These are phyloP conservation scores for Capitulum mitella DNA, from an alignment of 2,888 invertebrate species.

Conservation along the genomic window DNA sequence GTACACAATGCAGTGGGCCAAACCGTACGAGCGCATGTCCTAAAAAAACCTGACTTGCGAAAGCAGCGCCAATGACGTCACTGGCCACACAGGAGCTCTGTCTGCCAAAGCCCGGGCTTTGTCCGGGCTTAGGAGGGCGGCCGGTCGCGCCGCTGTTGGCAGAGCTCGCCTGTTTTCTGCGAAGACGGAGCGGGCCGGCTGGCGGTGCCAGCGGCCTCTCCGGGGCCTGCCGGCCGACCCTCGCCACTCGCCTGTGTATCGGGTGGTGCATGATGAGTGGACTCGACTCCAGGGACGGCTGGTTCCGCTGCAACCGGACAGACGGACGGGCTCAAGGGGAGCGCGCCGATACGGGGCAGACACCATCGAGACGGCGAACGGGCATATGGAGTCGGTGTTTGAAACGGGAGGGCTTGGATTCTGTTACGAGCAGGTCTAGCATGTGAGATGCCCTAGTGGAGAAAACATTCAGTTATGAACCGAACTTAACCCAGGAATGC, in stretches of 20 bases:
- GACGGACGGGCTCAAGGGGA: not conserved
- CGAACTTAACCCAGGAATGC: no score
- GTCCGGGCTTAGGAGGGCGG: not conserved
- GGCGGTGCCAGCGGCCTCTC: not conserved
- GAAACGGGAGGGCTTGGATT: no score
- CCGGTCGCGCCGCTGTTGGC: not conserved
- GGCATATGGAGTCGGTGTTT: no score
- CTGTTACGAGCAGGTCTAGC: no score
- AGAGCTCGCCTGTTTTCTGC: not conserved
- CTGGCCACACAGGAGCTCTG: not conserved
- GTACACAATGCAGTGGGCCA: no score
- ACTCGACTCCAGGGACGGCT: not conserved
- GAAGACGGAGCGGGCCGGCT: not conserved
- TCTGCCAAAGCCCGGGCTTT: constrained; percentile 13
- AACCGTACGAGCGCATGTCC: no score
- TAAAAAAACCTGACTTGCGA: not conserved
- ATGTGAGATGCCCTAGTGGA: no score
- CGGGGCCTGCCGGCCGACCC: not conserved
- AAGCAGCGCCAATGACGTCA: not conserved
- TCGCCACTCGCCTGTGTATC: not conserved
- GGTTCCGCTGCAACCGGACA: not conserved
- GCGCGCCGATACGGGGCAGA: no score
- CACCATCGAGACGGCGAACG: no score
- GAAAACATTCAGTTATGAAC: no score
- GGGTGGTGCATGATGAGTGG: constrained; percentile 19